Base-by-base conservation (phyloP, 2,888 invertebrate species). In the Carterocephalus palaemon region DNA sequence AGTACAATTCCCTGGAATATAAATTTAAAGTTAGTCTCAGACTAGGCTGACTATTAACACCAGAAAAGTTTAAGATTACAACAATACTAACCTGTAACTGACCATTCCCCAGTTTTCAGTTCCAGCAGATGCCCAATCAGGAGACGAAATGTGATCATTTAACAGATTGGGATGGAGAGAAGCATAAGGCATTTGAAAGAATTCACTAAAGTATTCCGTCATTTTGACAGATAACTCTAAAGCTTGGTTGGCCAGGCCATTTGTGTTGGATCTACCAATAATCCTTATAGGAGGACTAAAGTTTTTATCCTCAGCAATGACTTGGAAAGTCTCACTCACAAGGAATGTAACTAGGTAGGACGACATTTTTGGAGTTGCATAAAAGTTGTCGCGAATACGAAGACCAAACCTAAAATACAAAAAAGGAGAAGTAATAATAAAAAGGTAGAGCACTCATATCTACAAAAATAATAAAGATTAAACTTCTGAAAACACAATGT, bases 301-400 rank as follows among this genome's bases (percentile, higher is more conserved):
- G 1, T 72, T 59, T 0, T 53, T 63, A 22, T 84, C 60, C 51
- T 80, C 54, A 3, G 85, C 84, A 2, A 86, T 75, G 0, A 83
- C 77, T 53, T 57, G 53, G 50, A 86, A 85, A 1, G 73, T 65
- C 50, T 86, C 86, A 45, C 86, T 86, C 12, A 97, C 91, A 0
- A 95, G 89, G 67, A 97, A 92, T 0, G 96, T 96, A 1, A 96
- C 90, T 2, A 96, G 82, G 63, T 97, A 97, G 0, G 95, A 92
- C 2, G 95, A 93, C 93, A 96, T 95, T 42, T 66, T 70, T 0
- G 91, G 91, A 0, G 91, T 90, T 24, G 81, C 69, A 8, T 73
- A 54, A 60, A 90, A 92, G 17, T 72, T 60, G 7, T 73, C 72
- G 10, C 56, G 60, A 3, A 64, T 51, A 1, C 80, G 72, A 16